Evolutionary conservation across 2,113 vertebrate species (phyloP).

Genomic region (Noturus placidus): DNA sequence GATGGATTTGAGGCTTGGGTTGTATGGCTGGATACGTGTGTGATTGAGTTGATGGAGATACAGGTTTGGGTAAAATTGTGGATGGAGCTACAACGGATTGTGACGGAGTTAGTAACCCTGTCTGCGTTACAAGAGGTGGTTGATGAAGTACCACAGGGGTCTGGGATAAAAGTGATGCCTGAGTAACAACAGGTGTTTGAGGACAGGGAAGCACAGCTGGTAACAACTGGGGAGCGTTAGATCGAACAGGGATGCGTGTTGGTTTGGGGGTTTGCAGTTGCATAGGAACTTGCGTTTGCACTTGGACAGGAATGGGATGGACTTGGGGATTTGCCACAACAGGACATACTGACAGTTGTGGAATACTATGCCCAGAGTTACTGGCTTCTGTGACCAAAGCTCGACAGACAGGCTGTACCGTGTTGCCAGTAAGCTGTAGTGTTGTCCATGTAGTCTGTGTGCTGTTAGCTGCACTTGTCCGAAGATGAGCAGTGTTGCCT

Average conservation of each 20-base stretch:
- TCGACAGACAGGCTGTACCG: slow-evolving; percentile 90
- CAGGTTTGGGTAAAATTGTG: slow-evolving; percentile 46
- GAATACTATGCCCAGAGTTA: slow-evolving; percentile 59
- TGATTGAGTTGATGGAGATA: slow-evolving; percentile 20
- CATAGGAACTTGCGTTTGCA: slow-evolving; percentile 72
- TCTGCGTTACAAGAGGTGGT: slow-evolving; percentile 58
- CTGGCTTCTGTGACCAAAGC: slow-evolving; percentile 65
- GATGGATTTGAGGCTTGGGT: slow-evolving; percentile 32
- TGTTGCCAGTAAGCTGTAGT: slow-evolving; percentile 90
- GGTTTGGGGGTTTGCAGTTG: slow-evolving; percentile 63
- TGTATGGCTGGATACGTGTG: slow-evolving; percentile 43
- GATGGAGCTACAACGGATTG: slow-evolving; percentile 44
- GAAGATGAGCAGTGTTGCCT: slow-evolving; percentile 60
- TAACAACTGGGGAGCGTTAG: slow-evolving; percentile 61
- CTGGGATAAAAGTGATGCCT: slow-evolving; percentile 53
- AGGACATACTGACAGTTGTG: slow-evolving; percentile 71
- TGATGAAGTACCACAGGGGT: slow-evolving; percentile 66
- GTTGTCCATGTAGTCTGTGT: slow-evolving; percentile 98
- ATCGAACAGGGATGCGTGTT: slow-evolving; percentile 62
- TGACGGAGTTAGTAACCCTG: slow-evolving; percentile 41
- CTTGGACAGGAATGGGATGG: slow-evolving; percentile 73
- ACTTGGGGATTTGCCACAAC: slow-evolving; percentile 74
- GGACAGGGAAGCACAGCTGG: slow-evolving; percentile 57
- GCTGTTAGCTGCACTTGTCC: slow-evolving; percentile 73
- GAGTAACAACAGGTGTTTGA: slow-evolving; percentile 43